Conservation (phyloP, 2,888 invertebrate genomes). For the Vandiemenella viatica region DNA sequence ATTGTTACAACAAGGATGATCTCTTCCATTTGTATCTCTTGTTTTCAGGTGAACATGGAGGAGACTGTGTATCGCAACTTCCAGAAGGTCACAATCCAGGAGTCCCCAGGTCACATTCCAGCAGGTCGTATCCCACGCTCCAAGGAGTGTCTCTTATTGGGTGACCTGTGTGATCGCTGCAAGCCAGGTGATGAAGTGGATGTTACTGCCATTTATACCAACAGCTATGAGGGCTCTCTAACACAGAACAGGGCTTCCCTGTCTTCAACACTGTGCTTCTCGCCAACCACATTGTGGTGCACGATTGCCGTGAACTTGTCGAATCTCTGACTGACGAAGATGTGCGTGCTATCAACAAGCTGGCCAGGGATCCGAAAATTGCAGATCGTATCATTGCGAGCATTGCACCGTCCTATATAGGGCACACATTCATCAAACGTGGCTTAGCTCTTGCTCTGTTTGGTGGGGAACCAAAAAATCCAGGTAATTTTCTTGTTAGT, state of each 20-base stretch:
- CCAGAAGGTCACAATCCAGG: slow-evolving; percentile 93
- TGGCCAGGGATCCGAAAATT: slow-evolving; percentile 80
- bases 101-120: slow-evolving; percentile 93
- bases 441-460: slow-evolving; percentile 86
- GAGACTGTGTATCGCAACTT: slow-evolving; percentile 97
- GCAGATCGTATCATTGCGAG: slow-evolving; percentile 82
- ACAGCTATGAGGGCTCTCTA: slow-evolving; percentile 96
- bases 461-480: slow-evolving; percentile 95
- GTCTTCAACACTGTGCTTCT: slow-evolving; percentile 95
- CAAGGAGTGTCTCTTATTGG: slow-evolving; percentile 86
- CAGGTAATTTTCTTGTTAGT: slow-evolving; percentile 43
- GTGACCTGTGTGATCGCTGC: slow-evolving; percentile 91
- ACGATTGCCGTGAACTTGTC: slow-evolving; percentile 86
- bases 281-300: slow-evolving; percentile 87
- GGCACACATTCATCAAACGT: slow-evolving; percentile 90
- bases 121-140: slow-evolving; percentile 94
- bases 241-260: slow-evolving; percentile 90
- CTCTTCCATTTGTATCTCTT: neutral
- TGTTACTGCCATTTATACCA: slow-evolving; percentile 87
- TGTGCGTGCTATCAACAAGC: slow-evolving; percentile 65
- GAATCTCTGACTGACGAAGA: slow-evolving; percentile 93
- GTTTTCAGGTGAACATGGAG: slow-evolving; percentile 85
- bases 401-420: slow-evolving; percentile 95
- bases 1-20: neutral
- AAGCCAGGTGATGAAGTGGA: slow-evolving; percentile 98